Evolutionary conservation across 1,140 invertebrate genomes (phyloP).

Genomic region (Aphis gossypii): DNA sequence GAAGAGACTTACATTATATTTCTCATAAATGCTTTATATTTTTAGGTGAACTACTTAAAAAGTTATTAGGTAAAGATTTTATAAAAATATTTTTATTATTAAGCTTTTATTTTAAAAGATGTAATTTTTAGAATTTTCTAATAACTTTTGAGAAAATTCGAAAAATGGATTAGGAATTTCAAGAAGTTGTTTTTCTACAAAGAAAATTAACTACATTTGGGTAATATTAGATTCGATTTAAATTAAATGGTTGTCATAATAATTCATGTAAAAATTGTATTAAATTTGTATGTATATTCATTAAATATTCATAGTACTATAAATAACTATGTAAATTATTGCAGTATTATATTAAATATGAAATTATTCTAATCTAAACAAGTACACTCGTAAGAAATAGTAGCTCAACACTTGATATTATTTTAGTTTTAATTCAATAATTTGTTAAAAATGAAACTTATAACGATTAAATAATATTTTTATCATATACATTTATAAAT

Average conservation of each 20-base stretch:
- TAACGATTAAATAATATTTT: not conserved
- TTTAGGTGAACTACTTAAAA: not conserved
- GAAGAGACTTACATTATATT: not conserved
- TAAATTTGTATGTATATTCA: no score
- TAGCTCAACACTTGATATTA: not conserved
- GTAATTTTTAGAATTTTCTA: not conserved
- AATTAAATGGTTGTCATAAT: not conserved
- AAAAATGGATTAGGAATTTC: not conserved
- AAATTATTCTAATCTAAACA: not conserved
- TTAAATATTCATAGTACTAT: no score
- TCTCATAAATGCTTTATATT: not conserved
- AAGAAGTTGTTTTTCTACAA: not conserved
- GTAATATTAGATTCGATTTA: not conserved
- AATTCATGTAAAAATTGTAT: no score
- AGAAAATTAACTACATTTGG: not conserved
- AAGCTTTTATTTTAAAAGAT: not conserved
- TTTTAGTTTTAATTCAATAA: not conserved
- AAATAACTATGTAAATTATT: not conserved
- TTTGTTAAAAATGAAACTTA: not conserved
- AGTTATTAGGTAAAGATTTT: not conserved
- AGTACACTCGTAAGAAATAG: not conserved
- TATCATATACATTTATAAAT: not conserved
- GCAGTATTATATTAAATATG: not conserved
- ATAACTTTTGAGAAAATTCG: not conserved
- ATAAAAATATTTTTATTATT: not conserved